Evolutionary conservation across 2,797 vertebrate species (phyloP), one percentile per base, ranked within the genome.

Genomic region (Scarus forsteni): DNA sequence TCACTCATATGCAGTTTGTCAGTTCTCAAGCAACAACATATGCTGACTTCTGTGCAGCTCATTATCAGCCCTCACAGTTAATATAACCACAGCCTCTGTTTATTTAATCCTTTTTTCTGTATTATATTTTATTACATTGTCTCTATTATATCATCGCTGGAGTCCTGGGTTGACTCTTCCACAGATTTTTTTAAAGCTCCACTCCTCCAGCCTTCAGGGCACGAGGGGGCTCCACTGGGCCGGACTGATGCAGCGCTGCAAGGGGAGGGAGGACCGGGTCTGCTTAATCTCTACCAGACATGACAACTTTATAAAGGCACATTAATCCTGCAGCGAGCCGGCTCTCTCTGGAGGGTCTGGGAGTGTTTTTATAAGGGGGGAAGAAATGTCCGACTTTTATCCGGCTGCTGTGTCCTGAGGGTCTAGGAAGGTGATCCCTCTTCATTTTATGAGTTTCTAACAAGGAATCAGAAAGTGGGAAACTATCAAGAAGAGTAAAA

Each of bases 231-330:
- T 85, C 73, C 77, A 77, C 75, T 66, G 68, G 53, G 60, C 70
- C 38, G 40, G 60, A 54, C 42, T 45, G 54, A 51, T 64, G 52
- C 53, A 49, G 56, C 6, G 12, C 6, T 0, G 46, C 36, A 12
- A 4, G 1, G 52, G 52, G 39, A 58, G 19, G 70, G 58, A 49
- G 63, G 43, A 34, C 36, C 5, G 8, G 36, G 61, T 50, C 77
- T 39, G 60, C 54, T 85, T 83, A 77, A 79, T 85, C 83, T 75
- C 61, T 34, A 57, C 65, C 70, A 70, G 65, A 74, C 73, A 81
- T 85, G 83, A 81, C 77, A 81, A 74, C 64, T 81, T 83, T 57
- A 83, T 83, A 79, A 83, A 85, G 51, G 46, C 60, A 61, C 71
- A 78, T 76, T 83, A 87, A 83, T 82, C 66, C 77, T 39, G 75